These are phyloP conservation scores for Ataeniobius toweri DNA, from an alignment of 2,797 vertebrate species.

Conservation along the genomic window DNA sequence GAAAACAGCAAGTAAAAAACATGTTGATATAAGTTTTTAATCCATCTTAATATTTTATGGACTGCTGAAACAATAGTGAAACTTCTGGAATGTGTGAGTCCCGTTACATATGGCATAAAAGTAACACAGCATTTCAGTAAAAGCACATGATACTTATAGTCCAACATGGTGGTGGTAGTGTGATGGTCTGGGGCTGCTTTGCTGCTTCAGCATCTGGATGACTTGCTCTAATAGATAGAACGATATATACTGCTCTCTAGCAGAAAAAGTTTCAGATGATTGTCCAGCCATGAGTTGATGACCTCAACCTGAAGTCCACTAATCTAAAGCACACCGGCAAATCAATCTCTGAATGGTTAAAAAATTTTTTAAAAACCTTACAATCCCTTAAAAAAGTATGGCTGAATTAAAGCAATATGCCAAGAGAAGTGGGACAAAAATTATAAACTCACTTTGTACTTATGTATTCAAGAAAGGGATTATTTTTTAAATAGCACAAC, in stretches of 20 bases:
- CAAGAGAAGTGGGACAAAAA: background rate
- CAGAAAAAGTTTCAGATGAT: too few relatives aligned
- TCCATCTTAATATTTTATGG: background rate
- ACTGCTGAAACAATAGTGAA: background rate
- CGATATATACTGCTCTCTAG: too few relatives aligned
- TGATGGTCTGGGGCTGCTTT: background rate
- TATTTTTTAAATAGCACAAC: background rate
- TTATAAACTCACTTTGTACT: background rate
- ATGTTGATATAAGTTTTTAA: background rate
- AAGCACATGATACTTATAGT: background rate
- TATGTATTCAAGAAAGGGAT: background rate
- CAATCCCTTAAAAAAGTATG: background rate
- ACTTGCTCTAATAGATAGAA: too few relatives aligned
- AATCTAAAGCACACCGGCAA: too few relatives aligned
- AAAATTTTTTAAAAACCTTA: too few relatives aligned
- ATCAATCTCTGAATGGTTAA: too few relatives aligned
- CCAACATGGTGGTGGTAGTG: background rate
- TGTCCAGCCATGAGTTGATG: too few relatives aligned
- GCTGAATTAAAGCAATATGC: background rate
- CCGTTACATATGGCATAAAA: background rate
- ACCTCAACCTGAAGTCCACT: too few relatives aligned
- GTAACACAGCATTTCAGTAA: background rate
- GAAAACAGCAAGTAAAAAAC: background rate
- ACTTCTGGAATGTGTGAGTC: too few relatives aligned
- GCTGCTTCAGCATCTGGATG: background rate